Evolutionary conservation across 2,113 vertebrate genomes (phyloP).

Genomic region (Donacobius atricapilla): DNA sequence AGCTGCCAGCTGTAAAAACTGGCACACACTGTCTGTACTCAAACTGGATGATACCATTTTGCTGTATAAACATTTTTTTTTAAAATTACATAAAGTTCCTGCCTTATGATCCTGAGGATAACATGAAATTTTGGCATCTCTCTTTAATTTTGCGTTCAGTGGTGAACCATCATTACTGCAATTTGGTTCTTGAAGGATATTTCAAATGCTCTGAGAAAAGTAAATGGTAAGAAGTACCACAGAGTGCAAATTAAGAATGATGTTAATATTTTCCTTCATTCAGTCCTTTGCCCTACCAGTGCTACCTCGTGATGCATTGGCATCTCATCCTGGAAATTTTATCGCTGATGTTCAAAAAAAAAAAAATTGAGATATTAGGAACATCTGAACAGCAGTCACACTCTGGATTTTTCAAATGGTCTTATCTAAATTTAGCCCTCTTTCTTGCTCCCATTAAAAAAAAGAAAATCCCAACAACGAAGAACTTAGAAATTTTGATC

Average conservation of each 20-base stretch:
- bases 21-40: neutral
- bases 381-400: neutral
- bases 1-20: neutral
- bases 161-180: neutral
- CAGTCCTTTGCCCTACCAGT: neutral
- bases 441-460: neutral
- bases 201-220: constrained; percentile 11
- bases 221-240: neutral
- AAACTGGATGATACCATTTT: neutral
- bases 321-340: neutral
- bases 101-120: neutral
- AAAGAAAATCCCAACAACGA: neutral
- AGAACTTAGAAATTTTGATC: constrained; percentile 14
- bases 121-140: neutral
- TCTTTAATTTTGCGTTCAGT: neutral
- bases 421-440: constrained; percentile 44
- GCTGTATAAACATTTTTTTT: neutral
- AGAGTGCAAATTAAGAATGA: neutral
- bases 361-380: neutral
- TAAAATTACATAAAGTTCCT: neutral
- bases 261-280: neutral
- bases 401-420: neutral
- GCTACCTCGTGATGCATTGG: neutral
- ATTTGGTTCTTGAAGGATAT: neutral
- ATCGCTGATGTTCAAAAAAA: neutral